Evolutionary conservation across 2,888 invertebrate species (phyloP).

Genomic region (Caenorhabditis sp.): DNA sequence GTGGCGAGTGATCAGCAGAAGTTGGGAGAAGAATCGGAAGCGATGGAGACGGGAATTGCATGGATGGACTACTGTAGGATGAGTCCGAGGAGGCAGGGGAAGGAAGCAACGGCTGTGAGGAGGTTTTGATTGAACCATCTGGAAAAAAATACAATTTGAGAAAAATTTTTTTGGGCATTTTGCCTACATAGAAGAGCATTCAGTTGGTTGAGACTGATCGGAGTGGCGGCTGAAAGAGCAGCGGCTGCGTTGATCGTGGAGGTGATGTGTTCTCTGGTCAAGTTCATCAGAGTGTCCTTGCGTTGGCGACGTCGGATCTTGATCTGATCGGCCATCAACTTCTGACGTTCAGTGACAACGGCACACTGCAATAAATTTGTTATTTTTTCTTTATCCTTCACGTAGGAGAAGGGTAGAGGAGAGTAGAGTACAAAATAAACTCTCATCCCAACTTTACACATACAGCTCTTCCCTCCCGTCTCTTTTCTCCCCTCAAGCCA

Average conservation of each 20-base stretch:
- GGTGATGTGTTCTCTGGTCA: constrained; percentile 71
- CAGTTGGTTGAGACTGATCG: constrained; percentile 52
- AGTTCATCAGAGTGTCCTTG: constrained; percentile 74
- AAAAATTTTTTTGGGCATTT: not conserved
- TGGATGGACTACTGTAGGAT: constrained; percentile 60
- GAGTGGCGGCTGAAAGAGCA: constrained; percentile 53
- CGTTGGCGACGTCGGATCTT: constrained; percentile 76
- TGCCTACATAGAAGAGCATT: constrained; percentile 62
- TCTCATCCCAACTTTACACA: constrained; percentile 34
- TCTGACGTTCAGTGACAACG: constrained; percentile 76
- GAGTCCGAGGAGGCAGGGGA: constrained; percentile 64
- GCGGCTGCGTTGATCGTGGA: constrained; percentile 68
- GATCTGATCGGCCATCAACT: constrained; percentile 78
- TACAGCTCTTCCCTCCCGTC: not conserved
- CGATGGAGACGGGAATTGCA: constrained; percentile 55
- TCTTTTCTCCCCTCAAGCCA: not conserved
- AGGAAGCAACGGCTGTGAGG: constrained; percentile 57
- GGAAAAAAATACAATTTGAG: not conserved
- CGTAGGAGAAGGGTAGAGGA: not conserved
- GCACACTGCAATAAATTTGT: constrained; percentile 69
- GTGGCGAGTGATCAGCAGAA: constrained; percentile 43
- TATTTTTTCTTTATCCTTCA: not conserved
- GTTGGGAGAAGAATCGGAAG: constrained; percentile 30
- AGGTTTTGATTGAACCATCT: constrained; percentile 58
- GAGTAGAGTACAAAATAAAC: constrained; percentile 26